A percentile compares a stretch with the other conserved stretches of the same genome.
These are phyloP conservation scores for Lithodes maja DNA, from an alignment of 2,888 invertebrate species.

Conservation along the genomic window DNA sequence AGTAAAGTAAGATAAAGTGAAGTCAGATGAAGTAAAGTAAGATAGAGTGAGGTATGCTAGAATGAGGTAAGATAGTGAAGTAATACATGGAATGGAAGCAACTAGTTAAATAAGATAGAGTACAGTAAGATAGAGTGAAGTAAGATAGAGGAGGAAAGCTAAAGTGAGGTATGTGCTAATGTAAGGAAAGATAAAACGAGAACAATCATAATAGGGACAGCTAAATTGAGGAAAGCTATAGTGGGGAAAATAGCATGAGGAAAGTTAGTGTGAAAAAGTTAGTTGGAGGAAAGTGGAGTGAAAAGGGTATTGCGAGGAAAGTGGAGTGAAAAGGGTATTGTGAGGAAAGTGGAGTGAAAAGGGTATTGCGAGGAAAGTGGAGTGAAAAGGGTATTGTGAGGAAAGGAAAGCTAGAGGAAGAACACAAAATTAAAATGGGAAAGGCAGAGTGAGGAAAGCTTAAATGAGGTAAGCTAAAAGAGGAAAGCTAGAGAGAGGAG, in stretches of 20 bases:
- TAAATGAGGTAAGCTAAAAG: neutral
- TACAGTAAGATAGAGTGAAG: neutral
- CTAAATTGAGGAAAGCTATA: too few species aligned
- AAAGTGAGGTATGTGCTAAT: too few species aligned
- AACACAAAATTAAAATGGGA: neutral
- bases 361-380: neutral
- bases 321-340: neutral
- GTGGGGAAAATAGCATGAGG: too few species aligned
- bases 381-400: neutral
- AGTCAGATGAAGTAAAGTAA: neutral
- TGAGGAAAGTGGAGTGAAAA: neutral
- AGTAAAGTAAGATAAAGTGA: too few species aligned
- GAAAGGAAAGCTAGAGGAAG: neutral
- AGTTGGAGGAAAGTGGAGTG: neutral
- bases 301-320: neutral
- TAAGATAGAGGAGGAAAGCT: too few species aligned
- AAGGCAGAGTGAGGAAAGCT: neutral
- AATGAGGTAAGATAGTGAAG: conserved; percentile 9
- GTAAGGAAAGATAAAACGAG: too few species aligned
- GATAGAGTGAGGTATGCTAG: neutral
- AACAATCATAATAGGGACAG: too few species aligned
- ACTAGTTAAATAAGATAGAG: neutral
- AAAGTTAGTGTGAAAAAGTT: too few species aligned
- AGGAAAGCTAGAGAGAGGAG: neutral
- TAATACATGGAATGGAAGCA: neutral